Base-by-base conservation (phyloP, 2,888 invertebrate species). In the Cephalotes varians region DNA sequence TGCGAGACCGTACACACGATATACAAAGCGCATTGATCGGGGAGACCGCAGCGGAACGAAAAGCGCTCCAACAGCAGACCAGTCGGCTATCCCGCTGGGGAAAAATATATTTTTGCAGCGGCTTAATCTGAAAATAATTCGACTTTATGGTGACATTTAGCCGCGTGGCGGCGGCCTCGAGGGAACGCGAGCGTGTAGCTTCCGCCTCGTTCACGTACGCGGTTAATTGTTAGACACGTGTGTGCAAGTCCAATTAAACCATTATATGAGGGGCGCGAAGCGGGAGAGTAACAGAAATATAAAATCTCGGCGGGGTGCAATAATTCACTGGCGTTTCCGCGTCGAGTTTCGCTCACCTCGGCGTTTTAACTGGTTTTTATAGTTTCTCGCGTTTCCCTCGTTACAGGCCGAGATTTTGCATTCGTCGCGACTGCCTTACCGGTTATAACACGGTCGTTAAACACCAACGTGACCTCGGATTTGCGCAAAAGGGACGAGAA, bases 171-270 rank as follows among this genome's bases (percentile, higher is more conserved):
- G 64, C 83, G 34, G 81, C 77, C 81, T 72, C 89, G 65, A 51
- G 85, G 80, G 86, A 69, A 81, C 47, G 56, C 64, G 49, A 54
- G 51, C 49, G 54, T 25, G 74, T 62, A 28, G 74, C 62, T 72
- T 65, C 49, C 65, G 83, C 34, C 77, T n/a, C 34, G 62, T 86
- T 72, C 85, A 34, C 85, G 88, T 87, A 84, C 83, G 83, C 85
- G 86, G 85, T 91, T 91, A 91, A 91, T 91, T 91, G 89, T 91
- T 90, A 90, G 86, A 89, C 87, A 76, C 84, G 85, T 88, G 82
- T 86, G 89, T 87, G 87, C 87, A 87, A 84, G 87, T 92, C 90
- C 92, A 92, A 92, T 92, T 92, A 92, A 92, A 88, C 90, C 89
- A 90, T 93, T 91, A 92, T 89, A 65, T 12, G 80, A 65, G 74